These are phyloP conservation scores for Tetragonisca angustula DNA, from an alignment of 2,888 invertebrate genomes.

Conservation along the genomic window DNA sequence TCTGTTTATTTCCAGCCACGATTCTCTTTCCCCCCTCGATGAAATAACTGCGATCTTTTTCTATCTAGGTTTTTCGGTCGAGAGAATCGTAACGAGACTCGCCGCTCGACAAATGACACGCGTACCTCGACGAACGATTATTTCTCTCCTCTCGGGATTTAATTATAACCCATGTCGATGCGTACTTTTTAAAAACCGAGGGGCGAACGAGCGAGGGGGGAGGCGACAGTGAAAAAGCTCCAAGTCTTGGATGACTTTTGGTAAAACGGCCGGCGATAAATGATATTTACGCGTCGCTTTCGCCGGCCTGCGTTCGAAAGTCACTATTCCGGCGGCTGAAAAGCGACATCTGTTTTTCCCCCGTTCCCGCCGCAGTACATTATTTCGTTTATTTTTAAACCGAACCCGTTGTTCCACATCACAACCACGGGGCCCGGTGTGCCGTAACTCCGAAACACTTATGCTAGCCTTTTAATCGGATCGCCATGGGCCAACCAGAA, in stretches of 20 bases:
- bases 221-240: constrained; percentile 46
- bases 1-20: background rate
- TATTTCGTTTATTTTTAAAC: constrained; percentile 61
- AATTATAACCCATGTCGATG: too few relatives aligned
- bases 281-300: constrained; percentile 57
- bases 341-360: constrained; percentile 52
- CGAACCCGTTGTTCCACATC: constrained; percentile 58
- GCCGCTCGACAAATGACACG: background rate
- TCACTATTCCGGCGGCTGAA: constrained; percentile 55
- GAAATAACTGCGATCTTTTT: background rate
- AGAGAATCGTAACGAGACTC: background rate
- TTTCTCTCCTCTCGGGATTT: too few relatives aligned
- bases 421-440: constrained; percentile 35
- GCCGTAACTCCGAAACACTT: constrained; percentile 46
- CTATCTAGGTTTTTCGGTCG: background rate
- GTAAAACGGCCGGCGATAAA: constrained; percentile 51
- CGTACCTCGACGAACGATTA: background rate
- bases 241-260: constrained; percentile 27
- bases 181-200: too few relatives aligned
- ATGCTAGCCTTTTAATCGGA: constrained; percentile 40
- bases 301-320: constrained; percentile 54
- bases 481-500: background rate
- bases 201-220: background rate
- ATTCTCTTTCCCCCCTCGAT: background rate
- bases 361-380: constrained; percentile 38